Evolutionary conservation across 2,113 vertebrate genomes (phyloP).

Genomic region (Tachysurus fulvidraco): DNA sequence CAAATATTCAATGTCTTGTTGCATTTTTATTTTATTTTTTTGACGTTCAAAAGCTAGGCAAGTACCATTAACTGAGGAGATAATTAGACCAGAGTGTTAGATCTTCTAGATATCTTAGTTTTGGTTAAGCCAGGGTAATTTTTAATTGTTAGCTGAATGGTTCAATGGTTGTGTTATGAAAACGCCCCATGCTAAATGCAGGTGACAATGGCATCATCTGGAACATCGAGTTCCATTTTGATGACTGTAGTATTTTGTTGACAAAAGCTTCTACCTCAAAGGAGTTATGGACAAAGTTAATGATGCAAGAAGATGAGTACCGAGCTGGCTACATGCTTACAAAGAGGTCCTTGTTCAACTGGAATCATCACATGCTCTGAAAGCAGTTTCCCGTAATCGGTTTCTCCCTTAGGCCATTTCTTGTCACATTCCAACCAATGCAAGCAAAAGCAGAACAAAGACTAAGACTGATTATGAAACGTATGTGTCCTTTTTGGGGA

Average conservation of each 20-base stretch:
- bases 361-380: slow-evolving; percentile 26
- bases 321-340: background rate
- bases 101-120: background rate
- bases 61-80: background rate
- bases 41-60: background rate
- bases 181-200: background rate
- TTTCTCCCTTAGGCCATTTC: slow-evolving; percentile 33
- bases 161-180: background rate
- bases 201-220: background rate
- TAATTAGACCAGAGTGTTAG: background rate
- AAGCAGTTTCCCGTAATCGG: slow-evolving; percentile 20
- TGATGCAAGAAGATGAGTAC: slow-evolving; percentile 8
- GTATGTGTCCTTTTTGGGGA: background rate
- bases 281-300: background rate
- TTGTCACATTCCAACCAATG: slow-evolving; percentile 29
- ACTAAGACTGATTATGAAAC: slow-evolving; percentile 15
- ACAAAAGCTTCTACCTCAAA: background rate
- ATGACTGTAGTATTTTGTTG: slow-evolving; percentile 22
- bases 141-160: no score
- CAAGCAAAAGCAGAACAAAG: slow-evolving; percentile 12
- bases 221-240: background rate
- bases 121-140: background rate
- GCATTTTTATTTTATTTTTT: background rate
- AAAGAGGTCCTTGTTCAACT: slow-evolving; percentile 20
- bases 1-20: background rate